Conservation (phyloP, 2,888 invertebrate genomes). For the Pristionchus japonicus region DNA sequence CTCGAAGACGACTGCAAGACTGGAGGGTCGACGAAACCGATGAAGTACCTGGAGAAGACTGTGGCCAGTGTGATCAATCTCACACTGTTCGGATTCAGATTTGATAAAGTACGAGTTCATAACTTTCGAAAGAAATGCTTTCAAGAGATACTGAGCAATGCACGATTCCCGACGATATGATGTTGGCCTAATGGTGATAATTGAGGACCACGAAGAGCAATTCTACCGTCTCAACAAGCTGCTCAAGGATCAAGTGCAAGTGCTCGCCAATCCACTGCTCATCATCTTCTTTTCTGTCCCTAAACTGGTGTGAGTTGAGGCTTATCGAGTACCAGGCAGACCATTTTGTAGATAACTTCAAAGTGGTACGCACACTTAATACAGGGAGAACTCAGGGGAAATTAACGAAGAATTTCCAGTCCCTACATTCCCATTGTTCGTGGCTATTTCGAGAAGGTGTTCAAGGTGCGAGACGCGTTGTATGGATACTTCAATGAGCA, state of each 20-base stretch:
- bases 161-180: too few relatives aligned
- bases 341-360: too few relatives aligned
- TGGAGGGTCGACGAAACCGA: background rate
- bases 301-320: background rate
- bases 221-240: background rate
- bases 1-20: constrained; percentile 1
- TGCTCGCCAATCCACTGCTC: constrained; percentile 21
- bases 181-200: too few relatives aligned
- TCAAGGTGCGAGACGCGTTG: constrained; percentile 17
- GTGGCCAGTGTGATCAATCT: constrained; percentile 53
- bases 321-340: too few relatives aligned
- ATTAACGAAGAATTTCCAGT: background rate
- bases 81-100: constrained; percentile 56
- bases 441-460: background rate
- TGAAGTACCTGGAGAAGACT: constrained; percentile 13
- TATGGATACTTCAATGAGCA: constrained; percentile 14
- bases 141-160: too few relatives aligned
- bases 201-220: background rate
- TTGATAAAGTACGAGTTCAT: too few relatives aligned
- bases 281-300: background rate
- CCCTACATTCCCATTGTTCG: background rate
- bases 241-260: background rate
- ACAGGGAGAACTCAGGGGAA: too few relatives aligned
- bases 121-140: too few relatives aligned
- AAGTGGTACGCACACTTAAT: too few relatives aligned